A percentile compares a stretch with the other conserved stretches of the same genome.
These are phyloP conservation scores for Synodontis membranacea DNA, from an alignment of 2,113 vertebrate genomes.

Conservation along the genomic window DNA sequence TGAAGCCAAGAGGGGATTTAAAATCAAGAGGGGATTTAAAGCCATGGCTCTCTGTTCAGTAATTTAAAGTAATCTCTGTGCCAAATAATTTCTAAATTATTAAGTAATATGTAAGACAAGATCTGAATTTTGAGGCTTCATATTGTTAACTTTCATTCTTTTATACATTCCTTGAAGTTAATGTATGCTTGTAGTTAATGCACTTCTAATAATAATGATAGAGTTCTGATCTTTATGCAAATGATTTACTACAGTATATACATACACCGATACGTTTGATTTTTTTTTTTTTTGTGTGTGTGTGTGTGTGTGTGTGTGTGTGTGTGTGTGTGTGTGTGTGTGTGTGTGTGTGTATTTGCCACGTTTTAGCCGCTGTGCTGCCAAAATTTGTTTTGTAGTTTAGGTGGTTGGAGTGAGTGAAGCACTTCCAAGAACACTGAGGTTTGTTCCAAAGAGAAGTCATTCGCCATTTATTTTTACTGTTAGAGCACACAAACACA, in stretches of 20 bases:
- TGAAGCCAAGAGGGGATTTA: too few relatives aligned
- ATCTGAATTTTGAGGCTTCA: background rate
- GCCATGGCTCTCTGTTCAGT: too few relatives aligned
- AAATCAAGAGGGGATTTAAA: background rate
- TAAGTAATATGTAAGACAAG: background rate
- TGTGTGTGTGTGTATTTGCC: background rate
- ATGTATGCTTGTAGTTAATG: background rate
- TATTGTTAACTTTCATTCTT: background rate
- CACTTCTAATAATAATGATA: background rate
- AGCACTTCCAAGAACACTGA: background rate
- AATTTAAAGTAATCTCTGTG: background rate
- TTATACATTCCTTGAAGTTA: background rate
- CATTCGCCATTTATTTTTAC: constrained; percentile 5
- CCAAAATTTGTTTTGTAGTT: background rate
- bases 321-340: background rate
- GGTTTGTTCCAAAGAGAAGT: background rate
- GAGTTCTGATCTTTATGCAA: background rate
- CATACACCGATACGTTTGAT: too few relatives aligned
- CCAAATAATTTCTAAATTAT: background rate
- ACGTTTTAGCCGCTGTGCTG: background rate
- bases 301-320: background rate
- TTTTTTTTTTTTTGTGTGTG: too few relatives aligned
- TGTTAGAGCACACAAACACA: background rate
- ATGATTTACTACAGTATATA: background rate
- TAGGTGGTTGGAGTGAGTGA: background rate